Base-by-base conservation (phyloP, 2,797 vertebrate species). In the Apodemus agrarius region DNA sequence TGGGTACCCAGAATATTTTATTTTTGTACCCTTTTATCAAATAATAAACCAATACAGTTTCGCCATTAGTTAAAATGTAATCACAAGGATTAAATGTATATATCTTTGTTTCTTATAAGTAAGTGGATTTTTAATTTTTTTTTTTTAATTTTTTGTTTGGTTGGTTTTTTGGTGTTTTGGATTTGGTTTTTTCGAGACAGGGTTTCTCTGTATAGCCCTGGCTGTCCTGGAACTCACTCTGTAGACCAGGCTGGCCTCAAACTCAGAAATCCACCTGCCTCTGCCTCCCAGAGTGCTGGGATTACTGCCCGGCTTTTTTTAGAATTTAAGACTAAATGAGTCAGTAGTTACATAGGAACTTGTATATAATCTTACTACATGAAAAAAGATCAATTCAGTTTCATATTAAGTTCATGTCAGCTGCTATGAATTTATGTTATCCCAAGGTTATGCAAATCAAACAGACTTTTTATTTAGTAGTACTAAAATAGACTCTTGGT, bases 391-490 rank as follows among this genome's bases (percentile, higher is more conserved):
- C 57, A 94, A 43, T 13, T n/a, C 96, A 98, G 96, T 98, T 97
- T 93, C 40, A 87, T 91, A 96, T 93, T 94, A 95, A 97, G 92
- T 93, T 94, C 1, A 93, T 97, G 97, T 98, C 97, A 98, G 98
- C 97, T 98, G 97, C 98, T 98, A 88, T 6, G 17, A 97, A 97
- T 98, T 98, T 98, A 97, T 98, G 97, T 98, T 97, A 96, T 98
- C 97, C 11, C 97, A 97, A 97, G 93, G 96, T 98, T 98, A 94
- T 97, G 95, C 96, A 89, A 98, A 98, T 98, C 97, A 98, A 97
- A 98, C 98, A 96, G 98, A 96, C 98, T 98, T 98, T 98, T 97
- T 98, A 97, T 98, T 98, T 98, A 98, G 96, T 92, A 88, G 29
- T 97, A 96, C 90, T 95, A 98, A 98, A 98, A 98, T 98, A 98